A percentile compares a stretch with the other conserved stretches of the same genome.
phyloP scores from a whole-genome alignment of 2,797 vertebrate species.

The Typhlichthys eigenmanni region DNA sequence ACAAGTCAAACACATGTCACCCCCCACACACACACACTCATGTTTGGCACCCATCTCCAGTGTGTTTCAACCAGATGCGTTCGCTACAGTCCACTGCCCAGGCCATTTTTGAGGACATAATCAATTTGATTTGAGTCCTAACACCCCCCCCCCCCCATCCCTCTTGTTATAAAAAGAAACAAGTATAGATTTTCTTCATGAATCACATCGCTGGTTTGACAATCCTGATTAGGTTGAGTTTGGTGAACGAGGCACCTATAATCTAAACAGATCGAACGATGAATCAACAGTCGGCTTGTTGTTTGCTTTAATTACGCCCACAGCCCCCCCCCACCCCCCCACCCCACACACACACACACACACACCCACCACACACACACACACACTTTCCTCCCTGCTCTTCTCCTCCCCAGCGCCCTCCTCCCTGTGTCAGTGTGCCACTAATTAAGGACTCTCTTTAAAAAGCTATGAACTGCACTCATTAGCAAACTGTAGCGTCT shows the following conservation, averaged over 20 bases:
- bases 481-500: constrained; percentile 75
- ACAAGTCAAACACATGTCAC: constrained; percentile 70
- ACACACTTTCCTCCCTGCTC: neutral
- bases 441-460: constrained; percentile 76
- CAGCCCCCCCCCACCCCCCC: constrained; percentile 27
- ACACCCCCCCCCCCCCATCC: constrained; percentile 21
- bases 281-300: constrained; percentile 22
- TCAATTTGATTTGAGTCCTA: constrained; percentile 56
- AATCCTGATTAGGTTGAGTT: constrained; percentile 26
- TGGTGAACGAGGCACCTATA: neutral
- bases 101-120: constrained; percentile 55
- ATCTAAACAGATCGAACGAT: neutral
- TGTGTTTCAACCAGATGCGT: constrained; percentile 72
- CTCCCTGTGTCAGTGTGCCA: constrained; percentile 65
- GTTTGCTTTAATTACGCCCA: constrained; percentile 17
- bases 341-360: constrained; percentile 37
- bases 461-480: constrained; percentile 67
- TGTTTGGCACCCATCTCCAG: constrained; percentile 77
- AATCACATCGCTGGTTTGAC: constrained; percentile 33
- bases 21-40: constrained; percentile 25
- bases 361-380: too few relatives aligned
- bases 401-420: constrained; percentile 22
- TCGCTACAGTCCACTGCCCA: constrained; percentile 63
- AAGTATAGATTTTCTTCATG: constrained; percentile 56
- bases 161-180: constrained; percentile 32